A percentile compares a stretch with the other conserved stretches of the same genome.
phyloP scores from a whole-genome alignment of 2,797 vertebrate species.

The Poeciliopsis presidionis region DNA sequence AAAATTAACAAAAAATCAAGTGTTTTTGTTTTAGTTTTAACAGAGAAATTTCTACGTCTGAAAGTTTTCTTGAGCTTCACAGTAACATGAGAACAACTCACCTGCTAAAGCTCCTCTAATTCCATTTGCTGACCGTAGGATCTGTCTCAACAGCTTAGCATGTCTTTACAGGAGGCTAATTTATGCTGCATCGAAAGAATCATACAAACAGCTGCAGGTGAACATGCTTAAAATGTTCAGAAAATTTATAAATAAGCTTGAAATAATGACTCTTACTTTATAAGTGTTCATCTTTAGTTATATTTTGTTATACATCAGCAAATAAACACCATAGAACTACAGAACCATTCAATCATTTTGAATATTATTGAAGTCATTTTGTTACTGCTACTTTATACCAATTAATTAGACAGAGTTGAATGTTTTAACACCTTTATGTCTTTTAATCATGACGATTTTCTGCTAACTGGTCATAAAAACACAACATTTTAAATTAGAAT shows the following conservation, averaged over 20 bases:
- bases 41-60: background rate
- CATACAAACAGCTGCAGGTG: background rate
- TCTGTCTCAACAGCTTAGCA: conserved; percentile 58
- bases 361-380: background rate
- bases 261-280: background rate
- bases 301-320: background rate
- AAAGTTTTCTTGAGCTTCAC: conserved; percentile 43
- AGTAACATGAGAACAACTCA: conserved; percentile 41
- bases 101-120: conserved; percentile 67
- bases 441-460: background rate
- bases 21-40: background rate
- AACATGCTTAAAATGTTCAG: background rate
- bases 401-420: background rate
- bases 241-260: background rate
- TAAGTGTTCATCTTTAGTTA: background rate
- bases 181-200: conserved; percentile 4
- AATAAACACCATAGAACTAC: background rate
- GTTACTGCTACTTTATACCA: too few relatives aligned
- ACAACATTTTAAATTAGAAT: background rate
- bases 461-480: background rate
- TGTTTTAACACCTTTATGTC: background rate
- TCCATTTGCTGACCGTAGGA: conserved; percentile 58
- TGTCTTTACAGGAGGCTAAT: conserved; percentile 20
- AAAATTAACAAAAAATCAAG: conserved; percentile 1
- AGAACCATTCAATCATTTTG: background rate